Evolutionary conservation across 2,113 vertebrate species (phyloP).

Genomic region (Platichthys flesus): DNA sequence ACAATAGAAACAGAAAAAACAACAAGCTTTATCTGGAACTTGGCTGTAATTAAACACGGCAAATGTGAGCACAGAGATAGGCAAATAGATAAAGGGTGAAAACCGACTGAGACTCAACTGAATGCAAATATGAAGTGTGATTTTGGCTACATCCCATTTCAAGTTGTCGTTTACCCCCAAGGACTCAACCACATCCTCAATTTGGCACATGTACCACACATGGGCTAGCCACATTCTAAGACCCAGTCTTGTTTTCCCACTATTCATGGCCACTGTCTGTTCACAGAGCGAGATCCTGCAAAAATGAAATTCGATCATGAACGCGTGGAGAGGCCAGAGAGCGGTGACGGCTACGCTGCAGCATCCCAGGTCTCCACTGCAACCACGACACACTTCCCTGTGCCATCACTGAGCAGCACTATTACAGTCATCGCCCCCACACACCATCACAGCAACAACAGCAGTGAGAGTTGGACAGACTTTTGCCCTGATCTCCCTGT

Average conservation of each 20-base stretch:
- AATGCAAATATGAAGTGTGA: too few species aligned
- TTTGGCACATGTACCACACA: neutral
- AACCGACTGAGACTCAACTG: too few species aligned
- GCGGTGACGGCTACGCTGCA: constrained; percentile 87
- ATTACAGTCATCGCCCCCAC: constrained; percentile 95
- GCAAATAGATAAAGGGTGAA: too few species aligned
- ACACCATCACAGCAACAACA: constrained; percentile 92
- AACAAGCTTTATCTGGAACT: too few species aligned
- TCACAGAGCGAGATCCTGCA: constrained; percentile 90
- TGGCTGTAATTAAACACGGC: too few species aligned
- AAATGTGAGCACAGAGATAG: too few species aligned
- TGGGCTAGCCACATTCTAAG: neutral
- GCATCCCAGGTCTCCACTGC: constrained; percentile 86
- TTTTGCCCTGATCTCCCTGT: constrained; percentile 91
- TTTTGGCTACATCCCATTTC: too few species aligned
- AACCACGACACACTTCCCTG: constrained; percentile 91
- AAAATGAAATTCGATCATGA: constrained; percentile 94
- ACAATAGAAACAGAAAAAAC: too few species aligned
- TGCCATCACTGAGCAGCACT: constrained; percentile 94
- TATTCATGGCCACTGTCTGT: neutral
- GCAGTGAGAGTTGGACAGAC: constrained; percentile 95
- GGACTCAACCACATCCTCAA: too few species aligned
- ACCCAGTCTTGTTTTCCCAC: neutral
- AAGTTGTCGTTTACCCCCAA: too few species aligned
- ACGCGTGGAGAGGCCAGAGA: constrained; percentile 79